Evolutionary conservation across 2,113 vertebrate genomes (phyloP), one percentile per base, ranked within the genome.

Genomic region (Neogale vison): DNA sequence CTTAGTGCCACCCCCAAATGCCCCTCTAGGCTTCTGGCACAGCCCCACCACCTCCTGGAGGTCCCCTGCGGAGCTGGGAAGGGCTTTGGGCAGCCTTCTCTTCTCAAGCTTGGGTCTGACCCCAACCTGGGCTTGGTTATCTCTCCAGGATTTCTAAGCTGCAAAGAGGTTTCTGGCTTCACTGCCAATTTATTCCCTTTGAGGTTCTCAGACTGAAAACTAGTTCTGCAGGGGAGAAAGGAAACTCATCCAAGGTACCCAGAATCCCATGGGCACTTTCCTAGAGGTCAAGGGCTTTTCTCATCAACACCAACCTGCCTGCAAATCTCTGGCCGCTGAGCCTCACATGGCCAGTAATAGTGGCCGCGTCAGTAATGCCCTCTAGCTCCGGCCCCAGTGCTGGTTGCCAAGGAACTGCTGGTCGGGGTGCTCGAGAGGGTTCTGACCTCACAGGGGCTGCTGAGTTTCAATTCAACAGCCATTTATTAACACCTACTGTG

Each of bases 401-500:
- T 81, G 94, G 97, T 98, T 98, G 97, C 98, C 97, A 98, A 96
- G 98, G 93, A 98, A 98, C 98, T 97, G 97, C 96, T 96, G 87
- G 95, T 97, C 24, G 67, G 80, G 63, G 93, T 96, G 90, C 97
- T 97, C 89, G 76, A 95, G 95, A 98, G 84, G 97, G 87, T 59
- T 98, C 90, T 96, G 95, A 97, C 92, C 94, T 97, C 97, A 96
- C 82, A 95, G 94, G 94, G 63, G 77, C 84, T 52, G 80, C 80
- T 81, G 92, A 92, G 83, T 95, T 98, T 96, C 95, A 93, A 81
- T 95, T 98, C 93, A 96, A 72, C 94, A 85, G 97, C 92, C 79
- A 84, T 96, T 97, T 98, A 96, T 98, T 98, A 98, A 96, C 87
- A 96, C 97, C 96, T 97, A 98, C 97, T 98, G 97, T 98, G 98